phyloP scores from a whole-genome alignment of 2,113 vertebrate species.

The Brienomyrus longianalis region DNA sequence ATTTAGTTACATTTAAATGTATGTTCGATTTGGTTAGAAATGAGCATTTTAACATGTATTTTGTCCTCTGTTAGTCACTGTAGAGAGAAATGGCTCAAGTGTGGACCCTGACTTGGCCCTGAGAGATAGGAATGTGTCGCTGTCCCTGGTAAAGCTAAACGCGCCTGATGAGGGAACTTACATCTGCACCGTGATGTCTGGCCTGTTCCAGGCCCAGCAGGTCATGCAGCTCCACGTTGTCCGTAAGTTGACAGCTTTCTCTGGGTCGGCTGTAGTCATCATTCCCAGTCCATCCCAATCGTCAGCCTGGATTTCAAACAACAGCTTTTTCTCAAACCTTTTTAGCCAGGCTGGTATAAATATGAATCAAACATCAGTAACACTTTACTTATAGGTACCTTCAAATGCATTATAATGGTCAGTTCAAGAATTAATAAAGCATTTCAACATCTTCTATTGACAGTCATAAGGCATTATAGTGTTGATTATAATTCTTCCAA shows the following conservation, averaged over 20 bases:
- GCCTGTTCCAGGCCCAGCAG: constrained; percentile 61
- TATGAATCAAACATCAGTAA: background rate
- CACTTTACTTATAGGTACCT: background rate
- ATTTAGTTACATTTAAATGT: background rate
- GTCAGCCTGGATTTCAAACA: background rate
- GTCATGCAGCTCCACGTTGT: constrained; percentile 56
- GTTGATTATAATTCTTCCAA: background rate
- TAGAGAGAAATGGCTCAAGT: constrained; percentile 40
- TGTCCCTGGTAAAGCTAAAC: constrained; percentile 53
- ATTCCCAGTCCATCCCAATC: background rate
- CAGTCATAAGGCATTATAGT: background rate
- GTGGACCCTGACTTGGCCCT: constrained; percentile 43
- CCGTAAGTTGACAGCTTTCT: constrained; percentile 51
- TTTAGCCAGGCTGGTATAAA: background rate
- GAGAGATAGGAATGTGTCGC: constrained; percentile 52
- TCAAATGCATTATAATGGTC: background rate
- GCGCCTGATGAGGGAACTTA: constrained; percentile 65
- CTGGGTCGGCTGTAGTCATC: background rate
- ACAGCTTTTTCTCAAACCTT: background rate
- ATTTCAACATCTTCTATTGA: background rate
- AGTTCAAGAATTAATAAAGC: background rate
- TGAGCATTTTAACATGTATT: background rate
- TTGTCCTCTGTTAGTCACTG: constrained; percentile 35
- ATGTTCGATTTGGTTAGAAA: background rate
- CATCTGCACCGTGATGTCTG: constrained; percentile 62